These are phyloP conservation scores for Papilio elwesi DNA, from an alignment of 2,888 invertebrate species.

Conservation along the genomic window DNA sequence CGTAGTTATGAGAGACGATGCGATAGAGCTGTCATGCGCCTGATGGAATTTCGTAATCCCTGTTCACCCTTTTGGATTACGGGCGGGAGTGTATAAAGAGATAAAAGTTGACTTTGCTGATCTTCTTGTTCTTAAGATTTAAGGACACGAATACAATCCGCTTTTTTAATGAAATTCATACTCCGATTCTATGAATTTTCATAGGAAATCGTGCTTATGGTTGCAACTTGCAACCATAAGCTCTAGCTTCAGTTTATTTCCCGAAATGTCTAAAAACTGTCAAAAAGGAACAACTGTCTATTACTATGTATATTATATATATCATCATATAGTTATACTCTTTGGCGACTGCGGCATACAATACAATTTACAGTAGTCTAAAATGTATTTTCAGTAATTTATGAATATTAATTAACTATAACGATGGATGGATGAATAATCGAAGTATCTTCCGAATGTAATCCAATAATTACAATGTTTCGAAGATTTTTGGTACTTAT, in stretches of 20 bases:
- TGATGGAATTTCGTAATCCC: no score
- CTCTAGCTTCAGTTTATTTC: not conserved
- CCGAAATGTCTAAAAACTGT: not conserved
- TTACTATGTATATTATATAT: not conserved
- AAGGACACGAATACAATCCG: no score
- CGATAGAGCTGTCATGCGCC: no score
- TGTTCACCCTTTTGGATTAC: no score
- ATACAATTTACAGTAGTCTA: conserved; percentile 20
- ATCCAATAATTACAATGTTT: conserved; percentile 59
- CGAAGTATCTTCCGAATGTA: conserved; percentile 38
- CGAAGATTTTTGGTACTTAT: conserved; percentile 62
- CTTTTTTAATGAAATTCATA: no score
- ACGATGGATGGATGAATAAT: conserved; percentile 41
- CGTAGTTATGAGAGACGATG: no score
- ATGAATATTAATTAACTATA: conserved; percentile 9
- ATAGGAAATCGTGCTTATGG: no score
- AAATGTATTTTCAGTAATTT: conserved; percentile 18
- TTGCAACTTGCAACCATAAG: no score
- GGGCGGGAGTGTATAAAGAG: no score
- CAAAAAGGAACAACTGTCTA: not conserved
- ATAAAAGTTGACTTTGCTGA: no score
- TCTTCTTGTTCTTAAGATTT: no score
- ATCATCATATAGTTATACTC: not conserved
- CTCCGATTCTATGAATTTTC: no score
- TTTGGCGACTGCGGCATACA: conserved; percentile 24